phyloP scores from a whole-genome alignment of 2,113 vertebrate genomes.

The Noctilio leporinus region DNA sequence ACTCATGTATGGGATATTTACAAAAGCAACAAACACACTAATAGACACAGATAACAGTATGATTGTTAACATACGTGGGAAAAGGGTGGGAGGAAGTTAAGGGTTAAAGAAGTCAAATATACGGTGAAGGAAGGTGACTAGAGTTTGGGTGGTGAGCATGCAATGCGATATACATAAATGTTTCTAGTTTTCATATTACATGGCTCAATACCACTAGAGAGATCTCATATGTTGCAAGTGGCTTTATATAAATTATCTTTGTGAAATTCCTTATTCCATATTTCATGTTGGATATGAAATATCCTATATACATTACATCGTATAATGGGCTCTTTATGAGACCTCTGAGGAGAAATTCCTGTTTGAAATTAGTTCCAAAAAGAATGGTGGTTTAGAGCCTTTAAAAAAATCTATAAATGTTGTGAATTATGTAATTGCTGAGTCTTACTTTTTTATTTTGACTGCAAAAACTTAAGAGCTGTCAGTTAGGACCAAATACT shows the following conservation, averaged over 20 bases:
- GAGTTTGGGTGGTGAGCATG: too few species aligned
- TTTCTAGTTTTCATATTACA: too few species aligned
- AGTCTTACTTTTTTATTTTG: not conserved
- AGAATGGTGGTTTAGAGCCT: not conserved
- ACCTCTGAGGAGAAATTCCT: not conserved
- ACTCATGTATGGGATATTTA: not conserved
- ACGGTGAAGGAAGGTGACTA: not conserved
- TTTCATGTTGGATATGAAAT: not conserved
- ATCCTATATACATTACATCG: not conserved
- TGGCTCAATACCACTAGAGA: too few species aligned
- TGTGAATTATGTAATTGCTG: not conserved
- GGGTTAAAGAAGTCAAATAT: not conserved
- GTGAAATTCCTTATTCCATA: not conserved
- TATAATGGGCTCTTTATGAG: not conserved
- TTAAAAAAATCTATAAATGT: not conserved
- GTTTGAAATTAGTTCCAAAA: not conserved
- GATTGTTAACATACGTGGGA: not conserved
- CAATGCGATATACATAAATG: too few species aligned
- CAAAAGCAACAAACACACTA: not conserved
- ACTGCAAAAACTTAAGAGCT: not conserved
- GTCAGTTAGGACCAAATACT: not conserved
- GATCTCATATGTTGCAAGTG: not conserved
- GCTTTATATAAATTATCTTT: not conserved
- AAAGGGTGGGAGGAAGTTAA: too few species aligned
- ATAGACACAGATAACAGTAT: not conserved